Percentiles rank a stretch among this genome's conserved stretches.
These are phyloP conservation scores for Globicephala melas DNA, from an alignment of 2,113 vertebrate species.

Conservation along the genomic window DNA sequence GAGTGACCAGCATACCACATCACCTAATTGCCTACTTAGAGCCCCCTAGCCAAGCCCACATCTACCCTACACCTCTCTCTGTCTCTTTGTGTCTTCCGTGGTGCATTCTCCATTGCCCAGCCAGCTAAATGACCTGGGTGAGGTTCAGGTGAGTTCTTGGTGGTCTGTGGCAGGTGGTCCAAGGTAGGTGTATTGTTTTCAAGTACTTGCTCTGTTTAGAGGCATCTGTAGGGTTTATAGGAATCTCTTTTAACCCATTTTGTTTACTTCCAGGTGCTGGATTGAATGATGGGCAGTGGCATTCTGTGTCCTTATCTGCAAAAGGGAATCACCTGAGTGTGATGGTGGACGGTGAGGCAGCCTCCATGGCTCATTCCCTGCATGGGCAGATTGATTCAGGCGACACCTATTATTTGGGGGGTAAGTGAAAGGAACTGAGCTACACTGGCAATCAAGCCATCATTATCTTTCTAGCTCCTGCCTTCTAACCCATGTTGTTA, in stretches of 20 bases:
- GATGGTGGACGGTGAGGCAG: conserved; percentile 82
- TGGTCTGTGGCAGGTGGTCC: not conserved
- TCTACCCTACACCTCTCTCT: not conserved
- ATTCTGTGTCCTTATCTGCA: conserved; percentile 85
- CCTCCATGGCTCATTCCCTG: conserved; percentile 70
- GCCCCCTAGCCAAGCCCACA: not conserved
- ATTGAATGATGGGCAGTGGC: conserved; percentile 92
- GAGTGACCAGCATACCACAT: not conserved
- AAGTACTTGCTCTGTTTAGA: not conserved
- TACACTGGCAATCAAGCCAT: not conserved
- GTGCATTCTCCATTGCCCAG: not conserved
- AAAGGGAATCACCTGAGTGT: conserved; percentile 83
- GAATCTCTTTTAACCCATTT: not conserved
- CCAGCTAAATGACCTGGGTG: not conserved
- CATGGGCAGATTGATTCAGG: conserved; percentile 78
- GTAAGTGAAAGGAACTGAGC: conserved; percentile 73
- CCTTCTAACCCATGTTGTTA: not conserved
- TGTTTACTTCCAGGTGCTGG: conserved; percentile 80
- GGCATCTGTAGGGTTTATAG: not conserved
- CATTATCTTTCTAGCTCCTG: not conserved
- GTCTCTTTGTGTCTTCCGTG: too few species aligned
- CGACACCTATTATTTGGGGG: conserved; percentile 87
- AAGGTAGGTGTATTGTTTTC: not conserved
- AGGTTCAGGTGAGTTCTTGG: not conserved
- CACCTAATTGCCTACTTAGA: not conserved